Evolutionary conservation across 2,797 vertebrate genomes (phyloP), one percentile per base, ranked within the genome.

Genomic region (Argya squamiceps): DNA sequence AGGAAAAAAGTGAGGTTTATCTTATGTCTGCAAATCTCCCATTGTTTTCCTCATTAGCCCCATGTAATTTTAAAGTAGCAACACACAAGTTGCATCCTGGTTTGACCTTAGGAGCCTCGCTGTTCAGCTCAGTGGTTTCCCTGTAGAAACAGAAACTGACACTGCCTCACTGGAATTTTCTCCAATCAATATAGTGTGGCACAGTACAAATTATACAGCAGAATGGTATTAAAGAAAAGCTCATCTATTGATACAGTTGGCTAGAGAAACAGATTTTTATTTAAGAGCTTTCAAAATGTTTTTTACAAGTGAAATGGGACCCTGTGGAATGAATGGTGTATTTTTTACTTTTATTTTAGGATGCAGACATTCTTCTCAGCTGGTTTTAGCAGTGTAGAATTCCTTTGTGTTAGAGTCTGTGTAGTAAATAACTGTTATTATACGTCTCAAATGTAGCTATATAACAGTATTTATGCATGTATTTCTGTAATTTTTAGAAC

Each of bases 151-250:
- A 97, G 97, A 97, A 98, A 85, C 97, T 92, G 97, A 97, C 96
- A 89, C 87, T 97, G 90, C 91, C 96, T 98, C 78, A 3, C 88
- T 96, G 96, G 95, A 94, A 92, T 95, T 94, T 96, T 96, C 93
- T 96, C 97, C 97, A 98, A 98, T 99, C 99, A 98, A 98, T 99
- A 98, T 71, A 95, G 94, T 78, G 95, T 98, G 98, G 98, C 97
- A 97, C 97, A 97, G 94, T 97, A 98, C 98, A 98, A 98, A 98
- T 98, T 98, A 99, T 97, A 97, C 92, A 59, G 97, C 89, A 97
- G 96, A 96, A 58, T 12, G 22, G 34, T 95, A 92, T 96, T 97
- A 96, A 96, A 93, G 94, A 91, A 95, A 95, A 97, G 94, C 96
- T 43, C 85, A 92, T 92, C 84, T 95, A 69, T 91, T 97, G 91